Evolutionary conservation across 1,140 invertebrate genomes (phyloP).

Genomic region (Eufriesea mexicana): DNA sequence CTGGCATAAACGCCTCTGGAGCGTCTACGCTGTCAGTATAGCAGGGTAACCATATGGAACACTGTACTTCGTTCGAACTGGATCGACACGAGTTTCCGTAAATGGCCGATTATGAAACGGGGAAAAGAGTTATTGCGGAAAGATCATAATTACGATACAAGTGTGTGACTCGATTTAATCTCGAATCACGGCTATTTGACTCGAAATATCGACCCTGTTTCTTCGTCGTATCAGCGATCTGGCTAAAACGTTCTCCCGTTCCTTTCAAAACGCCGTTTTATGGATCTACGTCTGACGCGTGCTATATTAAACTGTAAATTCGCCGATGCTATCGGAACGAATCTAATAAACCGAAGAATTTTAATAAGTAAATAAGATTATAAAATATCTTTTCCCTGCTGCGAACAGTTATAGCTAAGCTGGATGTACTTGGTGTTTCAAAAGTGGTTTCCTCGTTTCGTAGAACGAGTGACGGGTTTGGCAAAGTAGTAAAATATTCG

Average conservation of each 20-base stretch:
- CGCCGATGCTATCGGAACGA: not conserved
- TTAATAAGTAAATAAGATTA: constrained; percentile 9
- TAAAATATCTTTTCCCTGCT: not conserved
- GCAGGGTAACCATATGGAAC: not conserved
- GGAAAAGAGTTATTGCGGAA: not conserved
- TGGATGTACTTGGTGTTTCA: constrained; percentile 47
- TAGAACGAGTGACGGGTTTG: too few species aligned
- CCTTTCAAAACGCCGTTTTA: constrained; percentile 32
- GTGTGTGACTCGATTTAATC: not conserved
- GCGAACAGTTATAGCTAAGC: not conserved
- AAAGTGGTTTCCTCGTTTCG: not conserved
- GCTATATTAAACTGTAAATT: constrained; percentile 1
- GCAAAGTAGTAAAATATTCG: too few species aligned
- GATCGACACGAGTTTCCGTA: not conserved
- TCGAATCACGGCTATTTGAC: not conserved
- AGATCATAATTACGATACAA: constrained; percentile 10
- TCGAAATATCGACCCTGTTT: constrained; percentile 8
- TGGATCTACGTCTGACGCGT: not conserved
- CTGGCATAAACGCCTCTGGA: too few species aligned
- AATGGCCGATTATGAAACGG: not conserved
- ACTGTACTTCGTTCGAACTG: not conserved
- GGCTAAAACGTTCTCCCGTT: not conserved
- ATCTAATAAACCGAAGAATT: not conserved
- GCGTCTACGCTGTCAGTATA: too few species aligned
- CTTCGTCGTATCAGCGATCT: not conserved